phyloP scores from a whole-genome alignment of 2,888 invertebrate genomes.

The Eupithecia exiguata region DNA sequence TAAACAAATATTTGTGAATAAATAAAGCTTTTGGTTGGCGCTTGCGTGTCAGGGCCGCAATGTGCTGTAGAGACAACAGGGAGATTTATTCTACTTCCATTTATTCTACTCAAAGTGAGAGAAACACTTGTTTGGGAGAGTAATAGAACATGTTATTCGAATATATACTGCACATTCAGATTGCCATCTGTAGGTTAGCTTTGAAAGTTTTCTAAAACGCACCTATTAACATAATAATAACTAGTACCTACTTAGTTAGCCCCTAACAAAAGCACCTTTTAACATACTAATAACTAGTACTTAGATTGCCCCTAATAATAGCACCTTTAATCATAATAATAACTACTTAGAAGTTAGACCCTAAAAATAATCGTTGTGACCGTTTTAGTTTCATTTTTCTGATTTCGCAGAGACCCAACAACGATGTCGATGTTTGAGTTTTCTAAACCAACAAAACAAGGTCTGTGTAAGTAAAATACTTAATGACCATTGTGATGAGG shows the following conservation, averaged over 20 bases:
- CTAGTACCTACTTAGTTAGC: no score
- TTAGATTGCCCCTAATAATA: no score
- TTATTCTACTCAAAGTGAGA: conserved; percentile 56
- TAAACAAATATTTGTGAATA: conserved; percentile 69
- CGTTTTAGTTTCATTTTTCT: no score
- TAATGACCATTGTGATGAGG: no score
- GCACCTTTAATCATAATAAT: background rate
- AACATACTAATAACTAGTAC: background rate
- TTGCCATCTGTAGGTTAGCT: background rate
- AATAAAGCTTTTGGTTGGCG: conserved; percentile 58
- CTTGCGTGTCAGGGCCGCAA: conserved; percentile 43
- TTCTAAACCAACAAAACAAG: no score
- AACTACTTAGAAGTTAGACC: no score
- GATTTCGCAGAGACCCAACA: no score
- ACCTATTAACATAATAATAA: background rate
- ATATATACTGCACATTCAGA: background rate
- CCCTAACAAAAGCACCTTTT: background rate
- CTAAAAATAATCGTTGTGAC: no score
- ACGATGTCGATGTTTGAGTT: no score
- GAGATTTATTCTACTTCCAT: conserved; percentile 61
- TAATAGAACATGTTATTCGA: conserved; percentile 2
- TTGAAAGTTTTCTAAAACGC: background rate
- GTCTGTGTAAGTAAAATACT: no score
- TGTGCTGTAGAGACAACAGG: conserved; percentile 40
- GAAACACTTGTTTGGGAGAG: conserved; percentile 34